Evolutionary conservation across 2,888 invertebrate species (phyloP).

Genomic region (Timema podura): DNA sequence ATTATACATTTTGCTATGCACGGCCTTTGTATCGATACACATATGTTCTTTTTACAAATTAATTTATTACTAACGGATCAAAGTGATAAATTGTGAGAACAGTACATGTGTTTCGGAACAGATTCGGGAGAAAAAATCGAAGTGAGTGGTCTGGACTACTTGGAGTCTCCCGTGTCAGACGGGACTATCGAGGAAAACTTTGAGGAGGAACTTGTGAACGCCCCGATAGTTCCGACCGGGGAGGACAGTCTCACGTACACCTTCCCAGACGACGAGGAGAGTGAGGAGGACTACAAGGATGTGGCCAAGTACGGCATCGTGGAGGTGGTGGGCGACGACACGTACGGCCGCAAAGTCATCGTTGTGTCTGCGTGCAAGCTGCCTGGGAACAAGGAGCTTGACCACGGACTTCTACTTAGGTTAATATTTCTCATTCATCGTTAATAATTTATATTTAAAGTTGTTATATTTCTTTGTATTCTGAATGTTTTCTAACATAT

Average conservation of each 20-base stretch:
- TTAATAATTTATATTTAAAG: not conserved
- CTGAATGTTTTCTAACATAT: too few species aligned
- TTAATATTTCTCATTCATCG: constrained; percentile 40
- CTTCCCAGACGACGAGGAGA: constrained; percentile 40
- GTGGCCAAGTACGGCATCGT: constrained; percentile 73
- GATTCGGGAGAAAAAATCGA: constrained; percentile 31
- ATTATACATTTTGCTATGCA: too few species aligned
- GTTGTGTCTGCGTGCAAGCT: constrained; percentile 91
- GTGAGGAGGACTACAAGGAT: constrained; percentile 60
- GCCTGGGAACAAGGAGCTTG: constrained; percentile 73
- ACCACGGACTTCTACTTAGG: constrained; percentile 70
- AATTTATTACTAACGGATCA: not conserved
- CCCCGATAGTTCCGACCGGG: constrained; percentile 47
- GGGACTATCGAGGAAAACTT: constrained; percentile 89
- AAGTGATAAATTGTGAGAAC: constrained; percentile 4
- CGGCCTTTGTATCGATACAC: too few species aligned
- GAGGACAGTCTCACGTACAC: constrained; percentile 30
- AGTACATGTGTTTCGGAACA: not conserved
- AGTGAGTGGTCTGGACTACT: constrained; percentile 46
- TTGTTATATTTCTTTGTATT: too few species aligned
- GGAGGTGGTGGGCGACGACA: constrained; percentile 79
- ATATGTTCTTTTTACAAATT: not conserved
- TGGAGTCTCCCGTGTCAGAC: constrained; percentile 73
- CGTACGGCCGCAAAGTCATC: constrained; percentile 88
- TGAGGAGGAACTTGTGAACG: constrained; percentile 77